Evolutionary conservation across 2,113 vertebrate species (phyloP).

Genomic region (Hemiscyllium ocellatum): DNA sequence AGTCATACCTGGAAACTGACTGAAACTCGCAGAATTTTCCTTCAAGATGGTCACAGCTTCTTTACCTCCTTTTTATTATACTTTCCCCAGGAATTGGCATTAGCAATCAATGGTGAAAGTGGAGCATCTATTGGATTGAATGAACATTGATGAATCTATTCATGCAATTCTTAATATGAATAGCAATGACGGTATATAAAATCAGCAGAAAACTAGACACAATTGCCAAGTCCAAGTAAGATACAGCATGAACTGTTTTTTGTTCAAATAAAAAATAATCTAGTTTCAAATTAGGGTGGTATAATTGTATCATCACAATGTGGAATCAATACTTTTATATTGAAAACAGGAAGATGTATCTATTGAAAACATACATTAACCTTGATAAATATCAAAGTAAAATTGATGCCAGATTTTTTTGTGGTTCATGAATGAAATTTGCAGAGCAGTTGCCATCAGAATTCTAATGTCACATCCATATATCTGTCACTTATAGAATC

Average conservation of each 20-base stretch:
- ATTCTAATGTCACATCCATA: background rate
- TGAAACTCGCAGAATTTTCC: background rate
- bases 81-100: background rate
- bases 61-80: background rate
- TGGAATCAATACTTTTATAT: constrained; percentile 15
- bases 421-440: background rate
- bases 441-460: background rate
- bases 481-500: background rate
- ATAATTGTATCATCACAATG: background rate
- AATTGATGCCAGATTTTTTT: background rate
- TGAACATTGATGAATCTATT: background rate
- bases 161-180: background rate
- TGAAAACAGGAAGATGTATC: background rate
- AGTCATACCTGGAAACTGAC: background rate
- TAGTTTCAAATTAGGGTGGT: background rate
- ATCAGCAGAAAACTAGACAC: background rate
- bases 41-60: background rate
- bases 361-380: background rate
- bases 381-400: background rate
- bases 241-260: background rate
- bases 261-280: background rate
- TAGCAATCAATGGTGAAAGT: background rate
- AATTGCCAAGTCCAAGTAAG: background rate
- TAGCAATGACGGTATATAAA: background rate
- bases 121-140: background rate